Evolutionary conservation across 2,797 vertebrate species (phyloP), one percentile per base, ranked within the genome.

Genomic region (Eulemur mongoz): DNA sequence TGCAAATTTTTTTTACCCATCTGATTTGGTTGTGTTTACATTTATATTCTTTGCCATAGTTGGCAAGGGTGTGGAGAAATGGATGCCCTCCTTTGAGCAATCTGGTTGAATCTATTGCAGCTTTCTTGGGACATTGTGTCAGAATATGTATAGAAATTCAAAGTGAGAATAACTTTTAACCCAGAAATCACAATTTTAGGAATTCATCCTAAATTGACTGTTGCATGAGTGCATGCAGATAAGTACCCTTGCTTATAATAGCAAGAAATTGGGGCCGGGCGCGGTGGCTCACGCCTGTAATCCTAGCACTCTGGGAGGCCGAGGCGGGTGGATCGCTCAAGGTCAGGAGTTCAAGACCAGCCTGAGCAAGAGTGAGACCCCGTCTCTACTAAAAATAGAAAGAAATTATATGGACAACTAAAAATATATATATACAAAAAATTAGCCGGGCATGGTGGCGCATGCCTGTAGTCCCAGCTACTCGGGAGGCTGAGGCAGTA

Each of bases 151-250:
- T 43, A 82, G 75, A 95, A 86, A 79, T 84, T 83, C 72, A 59
- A 76, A 87, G n/a, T 43, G 48, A 82, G 11, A 87, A 57, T 91
- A 70, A 11, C 10, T 54, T 50, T 75, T 93, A 93, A 67, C 85
- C 18, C 50, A 79, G 83, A 91, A 82, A 52, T 89, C 67, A 93
- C 4, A 91, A 22, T 93, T 93, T 69, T n/a, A 65, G 63, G n/a
- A 65, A n/a, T 20, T n/a, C 15, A 65, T n/a, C 54, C 75, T 92
- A 59, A 85, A 59, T 59, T 65, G 63, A 94, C 63, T 12, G 4
- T 82, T 73, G 25, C 11, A 23, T 6, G 57, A 59, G 38, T 83
- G 38, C 23, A 83, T 83, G 63, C 9, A 80, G 18, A 73, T 94
- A 73, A 78, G 87, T 83, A 65, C 48, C n/a, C 35, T 87, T 89